A percentile compares a stretch with the other conserved stretches of the same genome.
Evolutionary conservation across 2,797 vertebrate species (phyloP).

Genomic region (Onychomys arenicola): DNA sequence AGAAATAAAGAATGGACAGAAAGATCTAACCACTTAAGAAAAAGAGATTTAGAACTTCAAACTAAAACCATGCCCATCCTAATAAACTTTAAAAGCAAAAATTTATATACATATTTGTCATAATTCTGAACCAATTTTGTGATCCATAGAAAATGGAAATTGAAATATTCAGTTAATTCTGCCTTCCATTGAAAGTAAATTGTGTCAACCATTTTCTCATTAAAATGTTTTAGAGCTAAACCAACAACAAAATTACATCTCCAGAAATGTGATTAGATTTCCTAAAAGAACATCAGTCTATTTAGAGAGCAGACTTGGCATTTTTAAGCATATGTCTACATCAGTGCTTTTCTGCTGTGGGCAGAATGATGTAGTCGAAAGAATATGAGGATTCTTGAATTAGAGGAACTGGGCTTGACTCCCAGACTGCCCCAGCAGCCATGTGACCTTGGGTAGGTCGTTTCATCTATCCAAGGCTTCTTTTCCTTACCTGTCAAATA

Average conservation of each 20-base stretch:
- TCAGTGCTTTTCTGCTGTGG: background rate
- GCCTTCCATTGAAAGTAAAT: constrained; percentile 37
- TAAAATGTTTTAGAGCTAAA: constrained; percentile 61
- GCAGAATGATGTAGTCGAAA: constrained; percentile 21
- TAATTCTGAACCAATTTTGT: constrained; percentile 22
- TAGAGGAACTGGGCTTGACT: constrained; percentile 25
- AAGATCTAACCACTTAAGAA: background rate
- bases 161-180: constrained; percentile 30
- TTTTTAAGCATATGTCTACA: constrained; percentile 53
- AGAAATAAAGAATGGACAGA: background rate
- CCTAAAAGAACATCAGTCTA: constrained; percentile 46
- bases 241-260: constrained; percentile 41
- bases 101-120: background rate
- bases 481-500: constrained; percentile 42
- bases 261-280: constrained; percentile 54
- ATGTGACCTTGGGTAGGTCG: constrained; percentile 59
- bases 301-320: constrained; percentile 52
- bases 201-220: constrained; percentile 21
- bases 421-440: constrained; percentile 39
- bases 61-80: constrained; percentile 20
- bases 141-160: background rate
- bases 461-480: background rate
- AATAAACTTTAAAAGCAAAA: background rate
- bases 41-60: background rate
- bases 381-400: constrained; percentile 41